Evolutionary conservation across 1,140 invertebrate species (phyloP), one percentile per base, ranked within the genome.

Genomic region (Prorops nasuta): DNA sequence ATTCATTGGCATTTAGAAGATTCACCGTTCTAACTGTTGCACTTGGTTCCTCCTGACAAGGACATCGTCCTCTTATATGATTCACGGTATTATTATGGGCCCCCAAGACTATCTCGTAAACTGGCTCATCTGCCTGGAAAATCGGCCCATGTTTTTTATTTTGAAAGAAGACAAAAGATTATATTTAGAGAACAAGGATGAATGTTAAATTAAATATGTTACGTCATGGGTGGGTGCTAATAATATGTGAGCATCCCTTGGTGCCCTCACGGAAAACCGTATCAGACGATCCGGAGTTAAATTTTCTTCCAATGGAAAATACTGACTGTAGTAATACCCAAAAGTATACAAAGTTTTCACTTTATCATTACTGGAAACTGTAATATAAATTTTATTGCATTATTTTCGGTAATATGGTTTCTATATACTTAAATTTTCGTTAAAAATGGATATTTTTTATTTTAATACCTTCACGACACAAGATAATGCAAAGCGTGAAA

Each of bases 251-350:
- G 50, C 50, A 24, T 52, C 50, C n/a, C 50, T 40, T 21, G 28
- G 1, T 16, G 38, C 50, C 21, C 44, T 17, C 1, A 52, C 44
- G 7, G 50, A 52, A 41, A 52, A 46, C 22, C 50, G 12, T 10
- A 52, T 32, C 7, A 35, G 19, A 31, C 44, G 21, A 15, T 52
- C 50, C 2, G 50, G 37, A 12, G 37, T 40, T 8, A 52, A 10
- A 40, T 52, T 52, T 36, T 46, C 37, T 16, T 52, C 44, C 16
- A 46, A 21, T 15, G 44, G 34, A 22, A 52, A 52, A 35, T 39
- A 52, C n/a, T 46, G 43, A 22, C 50, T 52, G 24, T 52, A 52
- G 3, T 32, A 46, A 19, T 52, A 52, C 9, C 50, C 50, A 35
- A 35, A 20, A 8, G 44, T 52, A 18, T 47, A 52, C 1, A 52